Conservation (phyloP, 2,888 invertebrate species). For the Odontocerum albicorne region DNA sequence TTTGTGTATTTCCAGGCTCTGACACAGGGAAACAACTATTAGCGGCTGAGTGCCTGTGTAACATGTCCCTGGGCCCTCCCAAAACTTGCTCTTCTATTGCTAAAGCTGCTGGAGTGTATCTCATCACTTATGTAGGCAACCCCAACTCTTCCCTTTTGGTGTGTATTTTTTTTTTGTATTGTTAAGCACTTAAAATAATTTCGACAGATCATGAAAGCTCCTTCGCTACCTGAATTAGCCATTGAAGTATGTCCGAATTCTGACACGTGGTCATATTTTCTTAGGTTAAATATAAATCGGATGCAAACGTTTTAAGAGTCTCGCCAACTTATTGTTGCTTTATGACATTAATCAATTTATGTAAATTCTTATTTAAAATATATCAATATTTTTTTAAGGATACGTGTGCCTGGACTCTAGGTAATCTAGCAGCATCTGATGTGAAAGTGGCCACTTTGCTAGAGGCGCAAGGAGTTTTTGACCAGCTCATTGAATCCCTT, state of each 20-base stretch:
- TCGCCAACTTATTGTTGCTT: neutral
- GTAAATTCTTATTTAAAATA: too few species aligned
- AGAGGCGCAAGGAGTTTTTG: constrained; percentile 43
- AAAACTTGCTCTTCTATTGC: constrained; percentile 48
- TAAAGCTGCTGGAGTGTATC: constrained; percentile 54
- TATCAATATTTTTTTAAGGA: constrained; percentile 43
- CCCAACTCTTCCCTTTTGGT: constrained; percentile 40
- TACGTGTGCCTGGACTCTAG: constrained; percentile 48
- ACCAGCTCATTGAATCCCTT: constrained; percentile 41
- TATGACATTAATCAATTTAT: too few species aligned
- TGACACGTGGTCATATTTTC: too few species aligned
- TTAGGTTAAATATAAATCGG: too few species aligned
- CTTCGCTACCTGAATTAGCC: too few species aligned
- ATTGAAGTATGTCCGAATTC: too few species aligned
- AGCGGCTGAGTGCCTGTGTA: constrained; percentile 59
- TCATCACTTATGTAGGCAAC: constrained; percentile 46
- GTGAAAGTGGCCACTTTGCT: constrained; percentile 40
- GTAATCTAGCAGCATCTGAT: constrained; percentile 47
- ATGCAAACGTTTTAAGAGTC: neutral
- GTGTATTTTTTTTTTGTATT: neutral
- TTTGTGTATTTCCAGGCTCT: constrained; percentile 43
- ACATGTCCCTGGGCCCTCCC: constrained; percentile 54
- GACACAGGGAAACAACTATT: constrained; percentile 52
- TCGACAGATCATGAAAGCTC: too few species aligned
- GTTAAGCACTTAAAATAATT: too few species aligned